Percentiles rank a stretch among this genome's conserved stretches.
phyloP scores from a whole-genome alignment of 2,888 invertebrate genomes.

The Cataglyphis livida region DNA sequence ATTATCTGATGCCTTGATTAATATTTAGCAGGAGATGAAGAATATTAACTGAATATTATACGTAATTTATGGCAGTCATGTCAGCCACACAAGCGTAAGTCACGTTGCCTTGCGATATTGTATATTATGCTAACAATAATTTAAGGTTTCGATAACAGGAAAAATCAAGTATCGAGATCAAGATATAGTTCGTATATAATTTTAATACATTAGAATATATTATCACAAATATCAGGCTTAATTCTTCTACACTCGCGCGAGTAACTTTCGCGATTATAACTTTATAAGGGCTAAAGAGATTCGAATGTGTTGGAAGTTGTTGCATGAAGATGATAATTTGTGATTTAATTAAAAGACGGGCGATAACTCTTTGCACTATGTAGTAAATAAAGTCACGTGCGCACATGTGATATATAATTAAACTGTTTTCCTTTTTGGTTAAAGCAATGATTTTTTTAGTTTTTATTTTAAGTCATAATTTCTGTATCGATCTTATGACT shows the following conservation, averaged over 20 bases:
- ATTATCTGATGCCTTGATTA: slow-evolving; percentile 43
- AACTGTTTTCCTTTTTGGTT: background rate
- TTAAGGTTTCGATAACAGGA: slow-evolving; percentile 41
- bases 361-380: background rate
- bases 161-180: slow-evolving; percentile 26
- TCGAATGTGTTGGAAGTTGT: slow-evolving; percentile 7
- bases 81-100: slow-evolving; percentile 9
- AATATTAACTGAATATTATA: slow-evolving; percentile 36
- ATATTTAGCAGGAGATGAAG: slow-evolving; percentile 14
- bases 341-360: slow-evolving; percentile 10
- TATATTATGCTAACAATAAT: slow-evolving; percentile 27
- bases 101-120: background rate
- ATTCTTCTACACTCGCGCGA: background rate
- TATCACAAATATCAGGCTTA: background rate
- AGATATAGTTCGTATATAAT: slow-evolving; percentile 22
- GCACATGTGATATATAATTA: background rate
- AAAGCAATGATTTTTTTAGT: background rate
- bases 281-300: background rate
- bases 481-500: background rate
- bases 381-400: background rate
- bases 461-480: background rate
- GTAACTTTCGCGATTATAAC: slow-evolving; percentile 3
- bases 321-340: slow-evolving; percentile 13
- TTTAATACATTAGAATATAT: slow-evolving; percentile 45
- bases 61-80: slow-evolving; percentile 44